Evolutionary conservation across 2,113 vertebrate genomes (phyloP).

Genomic region (Mesoclemmys tuberculata): DNA sequence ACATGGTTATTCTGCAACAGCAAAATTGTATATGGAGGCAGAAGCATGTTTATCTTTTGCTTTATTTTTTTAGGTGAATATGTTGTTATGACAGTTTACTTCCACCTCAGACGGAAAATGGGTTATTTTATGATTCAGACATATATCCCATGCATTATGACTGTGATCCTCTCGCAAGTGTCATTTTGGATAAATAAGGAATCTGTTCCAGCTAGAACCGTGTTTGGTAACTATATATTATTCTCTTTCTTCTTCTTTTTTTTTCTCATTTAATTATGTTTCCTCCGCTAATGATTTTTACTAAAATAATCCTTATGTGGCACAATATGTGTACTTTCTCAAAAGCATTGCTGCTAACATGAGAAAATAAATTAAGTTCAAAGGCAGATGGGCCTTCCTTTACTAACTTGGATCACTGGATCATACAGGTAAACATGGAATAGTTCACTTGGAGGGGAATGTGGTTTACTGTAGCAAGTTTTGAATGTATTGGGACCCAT

Average conservation of each 20-base stretch:
- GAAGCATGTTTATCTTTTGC: background rate
- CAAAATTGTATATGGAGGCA: background rate
- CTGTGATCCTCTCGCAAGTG: conserved; percentile 99
- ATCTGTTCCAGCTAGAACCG: conserved; percentile 96
- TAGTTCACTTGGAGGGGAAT: background rate
- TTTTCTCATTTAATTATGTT: background rate
- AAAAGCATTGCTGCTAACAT: background rate
- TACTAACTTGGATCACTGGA: background rate
- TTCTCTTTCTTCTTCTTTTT: background rate
- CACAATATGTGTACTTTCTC: background rate
- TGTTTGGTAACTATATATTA: conserved; percentile 90
- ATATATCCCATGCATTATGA: conserved; percentile 99
- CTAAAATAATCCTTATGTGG: background rate
- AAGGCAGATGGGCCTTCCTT: background rate
- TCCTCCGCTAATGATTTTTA: background rate
- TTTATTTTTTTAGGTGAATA: conserved; percentile 91
- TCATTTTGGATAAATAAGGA: conserved; percentile 99
- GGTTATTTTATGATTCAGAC: conserved; percentile 99
- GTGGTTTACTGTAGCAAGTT: background rate
- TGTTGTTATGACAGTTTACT: conserved; percentile 97
- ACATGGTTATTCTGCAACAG: background rate
- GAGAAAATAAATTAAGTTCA: background rate
- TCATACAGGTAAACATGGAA: background rate
- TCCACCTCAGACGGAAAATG: conserved; percentile 98
- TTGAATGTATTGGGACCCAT: background rate